These are phyloP conservation scores for Fregetta grallaria DNA, from an alignment of 2,113 vertebrate species.

Conservation along the genomic window DNA sequence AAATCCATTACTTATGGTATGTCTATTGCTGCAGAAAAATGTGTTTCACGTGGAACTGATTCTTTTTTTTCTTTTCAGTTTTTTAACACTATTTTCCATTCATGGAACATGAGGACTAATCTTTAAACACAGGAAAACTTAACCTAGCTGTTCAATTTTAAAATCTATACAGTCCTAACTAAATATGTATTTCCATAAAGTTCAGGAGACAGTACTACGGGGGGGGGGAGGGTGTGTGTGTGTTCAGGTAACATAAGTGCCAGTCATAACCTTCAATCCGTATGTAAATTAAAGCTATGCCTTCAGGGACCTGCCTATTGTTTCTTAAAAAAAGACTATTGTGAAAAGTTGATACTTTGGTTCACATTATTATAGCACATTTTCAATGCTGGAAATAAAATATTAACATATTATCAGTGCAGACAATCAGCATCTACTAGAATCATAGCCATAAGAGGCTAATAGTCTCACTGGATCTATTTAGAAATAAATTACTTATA, in stretches of 20 bases:
- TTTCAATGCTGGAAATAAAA: background rate
- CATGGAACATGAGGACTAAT: background rate
- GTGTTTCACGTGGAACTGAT: background rate
- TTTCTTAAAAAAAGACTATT: background rate
- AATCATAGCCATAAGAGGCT: background rate
- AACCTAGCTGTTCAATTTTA: background rate
- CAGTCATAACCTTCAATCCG: background rate
- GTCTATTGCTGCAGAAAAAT: slow-evolving; percentile 6
- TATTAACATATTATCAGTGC: background rate
- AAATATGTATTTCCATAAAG: background rate
- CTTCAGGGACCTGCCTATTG: background rate
- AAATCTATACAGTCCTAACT: background rate
- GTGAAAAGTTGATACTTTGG: background rate
- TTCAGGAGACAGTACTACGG: background rate
- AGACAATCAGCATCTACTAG: background rate
- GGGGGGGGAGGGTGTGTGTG: no score
- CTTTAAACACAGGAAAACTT: background rate
- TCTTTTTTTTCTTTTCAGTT: background rate
- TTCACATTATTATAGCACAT: background rate
- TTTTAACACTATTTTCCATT: slow-evolving; percentile 22
- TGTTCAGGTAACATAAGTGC: background rate
- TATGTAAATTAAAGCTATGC: background rate
- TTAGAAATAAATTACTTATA: background rate
- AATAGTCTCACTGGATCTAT: background rate
- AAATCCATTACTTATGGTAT: slow-evolving; percentile 32